Percentiles rank a stretch among this genome's conserved stretches.
Conservation (phyloP, 2,888 invertebrate species). For the Blastobasis lacticolella region DNA sequence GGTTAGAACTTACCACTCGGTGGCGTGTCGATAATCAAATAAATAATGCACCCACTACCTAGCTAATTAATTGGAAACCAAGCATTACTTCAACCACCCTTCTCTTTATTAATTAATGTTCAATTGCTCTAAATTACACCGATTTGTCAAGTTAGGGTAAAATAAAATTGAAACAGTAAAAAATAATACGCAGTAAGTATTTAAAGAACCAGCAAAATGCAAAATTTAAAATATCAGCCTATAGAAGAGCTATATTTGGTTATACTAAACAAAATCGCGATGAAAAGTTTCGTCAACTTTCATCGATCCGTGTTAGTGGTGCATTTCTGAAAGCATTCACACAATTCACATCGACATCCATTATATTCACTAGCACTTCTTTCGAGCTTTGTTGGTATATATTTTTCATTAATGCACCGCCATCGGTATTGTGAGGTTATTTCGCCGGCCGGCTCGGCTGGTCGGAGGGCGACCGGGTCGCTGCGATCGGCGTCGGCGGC, state of each 20-base stretch:
- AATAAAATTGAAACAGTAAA: too few species aligned
- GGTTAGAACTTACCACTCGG: too few species aligned
- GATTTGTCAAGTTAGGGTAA: conserved; percentile 12
- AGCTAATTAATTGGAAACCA: conserved; percentile 47
- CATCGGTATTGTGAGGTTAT: conserved; percentile 37
- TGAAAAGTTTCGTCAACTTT: too few species aligned
- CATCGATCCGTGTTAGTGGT: conserved; percentile 17
- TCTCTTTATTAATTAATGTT: conserved; percentile 11
- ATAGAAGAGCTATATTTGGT: too few species aligned
- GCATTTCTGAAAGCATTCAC: conserved; percentile 23
- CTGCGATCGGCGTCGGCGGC: conserved; percentile 14
- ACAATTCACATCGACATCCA: conserved; percentile 3
- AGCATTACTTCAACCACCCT: conserved; percentile 24
- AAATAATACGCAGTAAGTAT: too few species aligned
- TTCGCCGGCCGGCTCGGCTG: conserved; percentile 52
- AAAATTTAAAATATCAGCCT: too few species aligned
- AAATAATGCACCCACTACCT: too few species aligned
- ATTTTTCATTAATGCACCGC: conserved; percentile 40
- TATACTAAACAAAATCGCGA: too few species aligned
- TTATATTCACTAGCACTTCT: neutral
- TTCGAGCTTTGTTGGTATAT: too few species aligned
- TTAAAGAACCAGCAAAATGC: too few species aligned
- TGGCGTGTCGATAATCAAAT: too few species aligned
- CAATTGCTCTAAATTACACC: conserved; percentile 11
- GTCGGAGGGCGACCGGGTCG: conserved; percentile 9